Conservation (phyloP, 2,797 vertebrate genomes). For the Pogoniulus pusillus region DNA sequence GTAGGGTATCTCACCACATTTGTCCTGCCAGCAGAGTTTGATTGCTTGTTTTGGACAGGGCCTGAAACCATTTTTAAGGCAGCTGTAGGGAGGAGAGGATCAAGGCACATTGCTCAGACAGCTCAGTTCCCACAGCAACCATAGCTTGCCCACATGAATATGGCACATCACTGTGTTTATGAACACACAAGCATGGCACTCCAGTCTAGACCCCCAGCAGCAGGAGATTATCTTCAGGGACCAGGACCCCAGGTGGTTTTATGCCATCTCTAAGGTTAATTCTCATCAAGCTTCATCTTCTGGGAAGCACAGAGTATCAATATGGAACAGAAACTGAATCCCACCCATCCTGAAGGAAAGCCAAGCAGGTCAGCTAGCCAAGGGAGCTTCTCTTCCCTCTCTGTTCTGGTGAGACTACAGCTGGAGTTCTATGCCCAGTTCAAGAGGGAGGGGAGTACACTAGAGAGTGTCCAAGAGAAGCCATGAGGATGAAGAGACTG, state of each 20-base stretch:
- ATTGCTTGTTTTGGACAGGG: background rate
- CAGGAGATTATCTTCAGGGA: background rate
- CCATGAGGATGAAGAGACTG: too few relatives aligned
- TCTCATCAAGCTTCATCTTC: background rate
- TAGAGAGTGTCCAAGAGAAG: too few relatives aligned
- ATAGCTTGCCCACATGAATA: constrained; percentile 50
- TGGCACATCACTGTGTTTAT: background rate
- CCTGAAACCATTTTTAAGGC: background rate
- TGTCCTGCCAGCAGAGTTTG: background rate
- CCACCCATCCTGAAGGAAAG: background rate
- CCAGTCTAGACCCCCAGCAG: background rate
- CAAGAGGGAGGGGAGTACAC: too few relatives aligned
- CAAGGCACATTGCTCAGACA: constrained; percentile 38
- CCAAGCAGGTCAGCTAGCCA: too few relatives aligned
- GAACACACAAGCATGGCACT: background rate
- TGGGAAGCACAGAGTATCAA: rapidly evolving
- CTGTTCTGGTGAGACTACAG: too few relatives aligned
- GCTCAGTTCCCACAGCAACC: constrained; percentile 70
- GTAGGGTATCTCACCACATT: background rate
- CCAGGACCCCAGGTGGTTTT: background rate
- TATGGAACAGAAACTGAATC: background rate
- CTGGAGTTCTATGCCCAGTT: too few relatives aligned
- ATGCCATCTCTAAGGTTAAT: background rate
- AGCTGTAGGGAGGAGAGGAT: constrained; percentile 4
- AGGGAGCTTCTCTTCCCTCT: too few relatives aligned